A percentile compares a stretch with the other conserved stretches of the same genome.
These are phyloP conservation scores for Cathartes aura DNA, from an alignment of 2,113 vertebrate species.

Conservation along the genomic window DNA sequence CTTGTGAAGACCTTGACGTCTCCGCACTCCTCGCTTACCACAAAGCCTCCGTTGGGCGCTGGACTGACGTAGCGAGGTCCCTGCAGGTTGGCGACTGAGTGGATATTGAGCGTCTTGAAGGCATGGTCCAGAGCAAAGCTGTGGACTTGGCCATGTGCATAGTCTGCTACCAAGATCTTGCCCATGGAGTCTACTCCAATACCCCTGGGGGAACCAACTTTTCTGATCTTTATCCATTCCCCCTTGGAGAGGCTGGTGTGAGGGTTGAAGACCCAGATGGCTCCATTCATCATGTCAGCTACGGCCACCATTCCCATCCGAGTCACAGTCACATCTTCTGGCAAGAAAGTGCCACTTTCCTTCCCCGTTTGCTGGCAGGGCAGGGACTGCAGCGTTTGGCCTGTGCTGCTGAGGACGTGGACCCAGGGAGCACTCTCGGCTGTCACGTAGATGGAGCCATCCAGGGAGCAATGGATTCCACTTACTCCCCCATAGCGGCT, in stretches of 20 bases:
- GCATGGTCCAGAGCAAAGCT: conserved; percentile 57
- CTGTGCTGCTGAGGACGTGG: conserved; percentile 47
- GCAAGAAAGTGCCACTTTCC: conserved; percentile 35
- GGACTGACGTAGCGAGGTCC: conserved; percentile 62
- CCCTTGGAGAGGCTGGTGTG: conserved; percentile 32
- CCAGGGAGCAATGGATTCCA: conserved; percentile 65
- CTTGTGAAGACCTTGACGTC: conserved; percentile 59
- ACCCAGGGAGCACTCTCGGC: conserved; percentile 53
- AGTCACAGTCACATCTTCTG: conserved; percentile 71
- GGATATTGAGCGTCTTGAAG: background rate
- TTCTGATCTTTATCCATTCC: conserved; percentile 63
- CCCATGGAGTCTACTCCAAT: conserved; percentile 63
- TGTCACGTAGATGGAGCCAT: conserved; percentile 66
- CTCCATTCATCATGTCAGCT: conserved; percentile 57
- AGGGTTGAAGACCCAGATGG: conserved; percentile 53
- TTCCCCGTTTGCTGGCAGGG: background rate
- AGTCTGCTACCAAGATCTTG: conserved; percentile 71
- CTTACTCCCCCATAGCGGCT: background rate
- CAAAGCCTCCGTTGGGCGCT: conserved; percentile 12
- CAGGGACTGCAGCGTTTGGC: conserved; percentile 18
- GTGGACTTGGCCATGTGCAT: conserved; percentile 47
- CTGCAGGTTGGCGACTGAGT: conserved; percentile 27
- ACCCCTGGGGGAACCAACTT: conserved; percentile 47
- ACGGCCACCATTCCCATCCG: conserved; percentile 55
- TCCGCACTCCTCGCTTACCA: conserved; percentile 70